Evolutionary conservation across 2,888 invertebrate genomes (phyloP).

Genomic region (Galerucella calmariensis): DNA sequence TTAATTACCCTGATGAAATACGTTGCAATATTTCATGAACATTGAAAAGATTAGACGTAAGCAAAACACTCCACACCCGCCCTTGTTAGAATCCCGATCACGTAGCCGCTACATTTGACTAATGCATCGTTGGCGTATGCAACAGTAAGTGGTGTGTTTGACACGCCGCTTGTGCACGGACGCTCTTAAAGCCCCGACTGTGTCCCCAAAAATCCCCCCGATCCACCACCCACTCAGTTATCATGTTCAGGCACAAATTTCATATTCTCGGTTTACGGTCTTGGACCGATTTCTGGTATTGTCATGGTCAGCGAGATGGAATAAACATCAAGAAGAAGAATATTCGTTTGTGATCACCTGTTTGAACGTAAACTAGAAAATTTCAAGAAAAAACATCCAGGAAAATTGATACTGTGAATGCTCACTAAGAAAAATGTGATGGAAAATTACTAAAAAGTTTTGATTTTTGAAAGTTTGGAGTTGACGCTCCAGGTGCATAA

Average conservation of each 20-base stretch:
- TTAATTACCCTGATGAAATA: slow-evolving; percentile 1
- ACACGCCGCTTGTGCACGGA: slow-evolving; percentile 60
- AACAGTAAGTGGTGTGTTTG: slow-evolving; percentile 64
- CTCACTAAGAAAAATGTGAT: no score
- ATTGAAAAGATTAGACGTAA: slow-evolving; percentile 23
- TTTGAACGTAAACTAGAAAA: background rate
- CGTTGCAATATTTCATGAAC: background rate
- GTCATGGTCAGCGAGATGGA: slow-evolving; percentile 27
- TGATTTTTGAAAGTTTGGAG: no score
- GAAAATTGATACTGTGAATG: background rate
- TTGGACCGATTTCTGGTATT: slow-evolving; percentile 27
- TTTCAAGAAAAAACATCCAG: background rate
- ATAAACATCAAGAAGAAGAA: slow-evolving; percentile 16
- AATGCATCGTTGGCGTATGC: slow-evolving; percentile 63
- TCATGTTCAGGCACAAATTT: slow-evolving; percentile 47
- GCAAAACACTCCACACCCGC: slow-evolving; percentile 16
- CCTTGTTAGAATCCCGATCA: slow-evolving; percentile 47
- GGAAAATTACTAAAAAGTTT: no score
- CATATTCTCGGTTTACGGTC: slow-evolving; percentile 36
- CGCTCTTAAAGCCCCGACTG: slow-evolving; percentile 38
- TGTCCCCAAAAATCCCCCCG: slow-evolving; percentile 18
- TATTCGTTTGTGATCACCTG: slow-evolving; percentile 14
- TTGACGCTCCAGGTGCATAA: no score
- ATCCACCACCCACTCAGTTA: slow-evolving; percentile 36
- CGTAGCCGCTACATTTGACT: slow-evolving; percentile 59